Conservation (phyloP, 2,888 invertebrate species). For the Xestia xanthographa region DNA sequence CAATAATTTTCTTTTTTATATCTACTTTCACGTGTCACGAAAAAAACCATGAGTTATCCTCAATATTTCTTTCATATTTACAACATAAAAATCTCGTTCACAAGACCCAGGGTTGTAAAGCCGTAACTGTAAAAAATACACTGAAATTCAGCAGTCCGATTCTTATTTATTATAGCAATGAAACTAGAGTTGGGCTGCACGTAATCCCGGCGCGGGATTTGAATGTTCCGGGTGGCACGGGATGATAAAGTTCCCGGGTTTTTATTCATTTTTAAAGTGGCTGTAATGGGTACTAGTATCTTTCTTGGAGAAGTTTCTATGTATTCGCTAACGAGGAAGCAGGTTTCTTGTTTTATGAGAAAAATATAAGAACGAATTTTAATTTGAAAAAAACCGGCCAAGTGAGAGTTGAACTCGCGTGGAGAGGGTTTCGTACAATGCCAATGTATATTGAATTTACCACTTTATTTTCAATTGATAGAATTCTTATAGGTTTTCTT, state of each 20-base stretch:
- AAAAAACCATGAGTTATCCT: not conserved
- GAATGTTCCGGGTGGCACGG: constrained; percentile 46
- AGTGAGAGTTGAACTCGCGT: too few relatives aligned
- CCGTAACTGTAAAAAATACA: constrained; percentile 54
- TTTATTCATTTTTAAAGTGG: constrained; percentile 45
- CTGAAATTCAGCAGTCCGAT: constrained; percentile 58
- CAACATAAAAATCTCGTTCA: constrained; percentile 49
- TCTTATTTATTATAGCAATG: constrained; percentile 62
- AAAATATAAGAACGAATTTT: not conserved
- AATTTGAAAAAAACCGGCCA: too few relatives aligned
- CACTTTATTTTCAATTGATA: too few relatives aligned
- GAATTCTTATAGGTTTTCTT: too few relatives aligned
- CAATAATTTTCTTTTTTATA: constrained; percentile 8
- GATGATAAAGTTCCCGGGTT: constrained; percentile 52
- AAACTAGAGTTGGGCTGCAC: constrained; percentile 51
- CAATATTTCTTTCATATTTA: constrained; percentile 52
- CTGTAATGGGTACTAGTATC: constrained; percentile 32
- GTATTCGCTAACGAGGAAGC: constrained; percentile 28
- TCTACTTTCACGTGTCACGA: not conserved
- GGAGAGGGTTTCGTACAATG: too few relatives aligned
- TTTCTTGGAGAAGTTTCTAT: constrained; percentile 14
- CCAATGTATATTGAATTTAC: too few relatives aligned
- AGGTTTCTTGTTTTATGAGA: not conserved
- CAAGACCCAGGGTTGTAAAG: constrained; percentile 32
- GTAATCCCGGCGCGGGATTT: constrained; percentile 51